Percentiles rank a stretch among this genome's conserved stretches.
These are phyloP conservation scores for Amphibalanus amphitrite DNA, from an alignment of 1,140 invertebrate species.

Conservation along the genomic window DNA sequence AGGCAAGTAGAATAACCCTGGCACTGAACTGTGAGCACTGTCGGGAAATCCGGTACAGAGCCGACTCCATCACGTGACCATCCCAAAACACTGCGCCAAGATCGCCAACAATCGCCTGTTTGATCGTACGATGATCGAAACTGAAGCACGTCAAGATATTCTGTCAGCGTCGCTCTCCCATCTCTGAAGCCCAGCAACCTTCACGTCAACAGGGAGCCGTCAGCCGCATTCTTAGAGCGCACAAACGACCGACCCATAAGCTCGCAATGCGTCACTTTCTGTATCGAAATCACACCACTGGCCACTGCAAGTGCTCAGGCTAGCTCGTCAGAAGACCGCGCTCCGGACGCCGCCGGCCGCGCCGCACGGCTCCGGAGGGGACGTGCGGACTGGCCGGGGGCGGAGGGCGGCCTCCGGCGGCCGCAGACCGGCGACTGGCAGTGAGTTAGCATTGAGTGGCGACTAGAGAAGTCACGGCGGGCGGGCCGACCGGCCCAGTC, in stretches of 20 bases:
- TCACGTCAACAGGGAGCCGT: not conserved
- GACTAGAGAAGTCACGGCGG: constrained; percentile 1
- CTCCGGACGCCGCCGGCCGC: too few relatives aligned
- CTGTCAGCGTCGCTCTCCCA: not conserved
- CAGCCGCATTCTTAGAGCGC: not conserved
- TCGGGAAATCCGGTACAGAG: not conserved
- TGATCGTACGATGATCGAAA: not conserved
- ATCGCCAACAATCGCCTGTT: not conserved
- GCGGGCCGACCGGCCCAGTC: not conserved
- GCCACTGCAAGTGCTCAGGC: too few relatives aligned
- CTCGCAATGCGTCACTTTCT: not conserved
- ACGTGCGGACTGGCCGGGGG: not conserved
- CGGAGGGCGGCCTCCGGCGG: not conserved
- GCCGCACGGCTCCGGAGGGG: too few relatives aligned
- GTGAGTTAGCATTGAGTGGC: not conserved
- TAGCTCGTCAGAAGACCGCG: too few relatives aligned
- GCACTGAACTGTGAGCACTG: not conserved
- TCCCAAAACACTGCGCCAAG: not conserved
- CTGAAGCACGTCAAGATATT: not conserved
- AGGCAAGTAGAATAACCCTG: not conserved
- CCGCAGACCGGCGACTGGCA: not conserved
- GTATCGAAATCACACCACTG: not conserved
- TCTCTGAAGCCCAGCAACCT: not conserved
- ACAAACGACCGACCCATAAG: not conserved
- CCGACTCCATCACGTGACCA: not conserved